phyloP scores from a whole-genome alignment of 2,797 vertebrate genomes.

The Rhadinocentrus ornatus region DNA sequence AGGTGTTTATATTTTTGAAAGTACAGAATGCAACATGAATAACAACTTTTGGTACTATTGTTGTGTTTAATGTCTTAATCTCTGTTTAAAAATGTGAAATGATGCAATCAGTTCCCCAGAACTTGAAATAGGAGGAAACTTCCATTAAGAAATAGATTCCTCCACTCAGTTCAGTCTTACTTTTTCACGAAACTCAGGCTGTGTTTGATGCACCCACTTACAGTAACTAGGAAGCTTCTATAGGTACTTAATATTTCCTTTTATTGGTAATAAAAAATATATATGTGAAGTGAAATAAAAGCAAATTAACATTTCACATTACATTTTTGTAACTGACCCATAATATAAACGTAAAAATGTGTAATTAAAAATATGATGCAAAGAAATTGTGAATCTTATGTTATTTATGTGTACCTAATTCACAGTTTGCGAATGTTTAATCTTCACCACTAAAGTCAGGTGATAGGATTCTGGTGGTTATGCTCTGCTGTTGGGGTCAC shows the following conservation, averaged over 20 bases:
- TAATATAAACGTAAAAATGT: background rate
- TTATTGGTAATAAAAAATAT: background rate
- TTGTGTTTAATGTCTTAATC: too few species aligned
- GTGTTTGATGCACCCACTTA: too few species aligned
- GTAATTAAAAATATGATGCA: background rate
- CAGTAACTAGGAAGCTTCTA: background rate
- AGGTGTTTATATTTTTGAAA: too few species aligned
- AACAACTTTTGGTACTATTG: too few species aligned
- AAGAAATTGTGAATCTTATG: too few species aligned
- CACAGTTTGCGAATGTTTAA: too few species aligned
- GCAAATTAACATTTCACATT: background rate
- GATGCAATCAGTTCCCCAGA: background rate
- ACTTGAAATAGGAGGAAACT: background rate
- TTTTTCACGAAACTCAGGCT: background rate
- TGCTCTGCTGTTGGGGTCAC: background rate
- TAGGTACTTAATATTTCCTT: background rate
- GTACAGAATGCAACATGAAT: too few species aligned
- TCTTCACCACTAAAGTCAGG: background rate
- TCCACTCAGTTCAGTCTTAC: background rate
- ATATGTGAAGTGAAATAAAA: background rate
- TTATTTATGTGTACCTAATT: too few species aligned
- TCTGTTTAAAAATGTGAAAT: too few species aligned
- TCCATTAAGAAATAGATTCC: background rate
- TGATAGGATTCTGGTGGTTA: background rate
- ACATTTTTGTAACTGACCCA: background rate